These are phyloP conservation scores for Bursaphelenchus okinawaensis DNA, from an alignment of 2,888 invertebrate species.

Conservation along the genomic window DNA sequence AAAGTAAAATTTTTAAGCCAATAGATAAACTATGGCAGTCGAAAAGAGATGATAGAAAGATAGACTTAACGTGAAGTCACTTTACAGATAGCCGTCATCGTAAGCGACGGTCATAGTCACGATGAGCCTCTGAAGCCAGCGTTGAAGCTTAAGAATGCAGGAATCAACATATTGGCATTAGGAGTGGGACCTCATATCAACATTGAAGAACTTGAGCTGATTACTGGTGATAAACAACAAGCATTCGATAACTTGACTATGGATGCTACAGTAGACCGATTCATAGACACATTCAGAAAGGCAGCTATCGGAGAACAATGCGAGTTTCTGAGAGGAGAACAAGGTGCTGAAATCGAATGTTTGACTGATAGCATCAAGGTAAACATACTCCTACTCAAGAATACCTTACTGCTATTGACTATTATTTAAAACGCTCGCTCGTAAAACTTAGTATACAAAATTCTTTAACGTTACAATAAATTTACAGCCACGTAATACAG, in stretches of 20 bases:
- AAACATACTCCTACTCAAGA: too few species aligned
- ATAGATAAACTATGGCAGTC: too few species aligned
- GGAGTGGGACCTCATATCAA: conserved; percentile 42
- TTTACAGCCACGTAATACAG: too few species aligned
- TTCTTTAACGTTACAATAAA: too few species aligned
- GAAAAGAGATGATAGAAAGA: conserved; percentile 3
- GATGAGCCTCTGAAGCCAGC: conserved; percentile 37
- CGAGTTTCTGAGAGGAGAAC: conserved; percentile 26
- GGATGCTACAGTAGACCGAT: conserved; percentile 24
- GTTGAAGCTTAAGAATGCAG: conserved; percentile 20
- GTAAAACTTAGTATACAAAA: too few species aligned
- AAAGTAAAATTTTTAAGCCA: too few species aligned
- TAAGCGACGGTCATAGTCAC: conserved; percentile 37
- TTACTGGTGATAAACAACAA: conserved; percentile 27
- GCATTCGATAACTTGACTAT: conserved; percentile 33
- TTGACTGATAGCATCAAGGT: conserved; percentile 20
- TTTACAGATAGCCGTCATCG: conserved; percentile 32
- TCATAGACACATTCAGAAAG: conserved; percentile 27
- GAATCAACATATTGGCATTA: conserved; percentile 32
- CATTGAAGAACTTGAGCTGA: conserved; percentile 32
- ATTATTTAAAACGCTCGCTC: too few species aligned
- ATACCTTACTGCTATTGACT: too few species aligned
- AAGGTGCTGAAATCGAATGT: conserved; percentile 38
- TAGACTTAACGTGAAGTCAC: too few species aligned
- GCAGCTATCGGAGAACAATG: conserved; percentile 39